Percentiles rank a stretch among this genome's conserved stretches.
Conservation (phyloP, 2,113 vertebrate genomes). For the Varanus salvator region DNA sequence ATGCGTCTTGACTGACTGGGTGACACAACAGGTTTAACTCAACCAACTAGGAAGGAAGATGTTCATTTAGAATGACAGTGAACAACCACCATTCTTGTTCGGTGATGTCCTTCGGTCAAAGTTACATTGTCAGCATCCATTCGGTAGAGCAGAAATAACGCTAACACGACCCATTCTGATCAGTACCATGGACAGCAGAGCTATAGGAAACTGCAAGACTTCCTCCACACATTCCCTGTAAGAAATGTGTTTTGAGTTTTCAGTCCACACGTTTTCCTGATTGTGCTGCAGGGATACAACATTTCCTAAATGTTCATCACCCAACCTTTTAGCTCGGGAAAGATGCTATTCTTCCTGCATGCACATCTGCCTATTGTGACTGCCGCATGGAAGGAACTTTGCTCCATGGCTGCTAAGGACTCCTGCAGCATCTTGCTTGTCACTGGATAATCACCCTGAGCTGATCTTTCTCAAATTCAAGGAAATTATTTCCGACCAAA, state of each 20-base stretch:
- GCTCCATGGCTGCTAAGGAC: background rate
- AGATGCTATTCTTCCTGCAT: background rate
- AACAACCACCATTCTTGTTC: fast-evolving
- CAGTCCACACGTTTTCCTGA: background rate
- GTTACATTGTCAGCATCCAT: background rate
- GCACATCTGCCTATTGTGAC: background rate
- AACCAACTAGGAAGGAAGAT: background rate
- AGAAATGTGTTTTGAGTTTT: background rate
- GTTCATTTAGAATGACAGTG: fast-evolving
- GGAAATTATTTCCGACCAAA: too few relatives aligned
- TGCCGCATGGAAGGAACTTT: background rate
- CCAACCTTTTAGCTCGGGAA: background rate
- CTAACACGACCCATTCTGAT: background rate
- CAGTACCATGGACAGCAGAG: background rate
- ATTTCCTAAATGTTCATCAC: background rate
- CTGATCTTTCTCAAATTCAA: background rate
- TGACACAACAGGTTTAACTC: background rate
- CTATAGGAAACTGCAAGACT: background rate
- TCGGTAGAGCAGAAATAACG: constrained; percentile 1
- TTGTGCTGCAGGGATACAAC: background rate
- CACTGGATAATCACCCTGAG: background rate
- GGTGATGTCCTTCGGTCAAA: fast-evolving
- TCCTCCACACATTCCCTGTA: background rate
- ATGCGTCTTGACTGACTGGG: background rate
- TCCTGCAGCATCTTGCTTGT: background rate